Evolutionary conservation across 2,113 vertebrate species (phyloP), one percentile per base, ranked within the genome.

Genomic region (Perca flavescens): DNA sequence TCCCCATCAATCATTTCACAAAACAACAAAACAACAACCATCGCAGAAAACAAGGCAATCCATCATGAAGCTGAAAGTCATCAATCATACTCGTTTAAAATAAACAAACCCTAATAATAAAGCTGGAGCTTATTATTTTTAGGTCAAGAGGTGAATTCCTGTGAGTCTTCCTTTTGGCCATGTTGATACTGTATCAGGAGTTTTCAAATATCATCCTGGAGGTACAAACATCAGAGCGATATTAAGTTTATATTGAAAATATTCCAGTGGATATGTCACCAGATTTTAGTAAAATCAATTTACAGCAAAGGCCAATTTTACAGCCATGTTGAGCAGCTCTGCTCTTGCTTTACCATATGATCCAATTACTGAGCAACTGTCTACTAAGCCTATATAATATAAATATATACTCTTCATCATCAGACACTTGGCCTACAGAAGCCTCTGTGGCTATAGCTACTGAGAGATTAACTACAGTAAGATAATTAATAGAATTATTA

Each of bases 1-100:
- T 79, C 73, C 72, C 47, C 79, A 90, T 90, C 73, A 89, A 84
- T 90, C 82, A 89, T 84, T 21, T 79, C 65, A 64, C 70, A 65
- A 61, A 81, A 72, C 16, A 79, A 66, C 69, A 83, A 86, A 87
- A 84, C 54, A 86, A 69, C 70, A 68, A 34, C 61, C 22, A 52
- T 65, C 13, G 17, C 77, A 74, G 46, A 82, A 87, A 88, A 82
- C 70, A 70, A 86, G n/a, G 72, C 74, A 77, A 86, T 89, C 60
- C 66, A 86, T 91, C 82, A 74, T 31, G 5, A 53, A 57, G 64
- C 16, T 22, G 47, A 76, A 85, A 83, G 78, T 89, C 80, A 86
- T 89, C 76, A 85, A 88, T 91, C 81, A 85, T 65, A 80, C 56
- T 65, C 28, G 7, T 78, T 52, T 43, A 43, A 17, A 40, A 46